Evolutionary conservation across 2,113 vertebrate genomes (phyloP).

Genomic region (Mola mola): DNA sequence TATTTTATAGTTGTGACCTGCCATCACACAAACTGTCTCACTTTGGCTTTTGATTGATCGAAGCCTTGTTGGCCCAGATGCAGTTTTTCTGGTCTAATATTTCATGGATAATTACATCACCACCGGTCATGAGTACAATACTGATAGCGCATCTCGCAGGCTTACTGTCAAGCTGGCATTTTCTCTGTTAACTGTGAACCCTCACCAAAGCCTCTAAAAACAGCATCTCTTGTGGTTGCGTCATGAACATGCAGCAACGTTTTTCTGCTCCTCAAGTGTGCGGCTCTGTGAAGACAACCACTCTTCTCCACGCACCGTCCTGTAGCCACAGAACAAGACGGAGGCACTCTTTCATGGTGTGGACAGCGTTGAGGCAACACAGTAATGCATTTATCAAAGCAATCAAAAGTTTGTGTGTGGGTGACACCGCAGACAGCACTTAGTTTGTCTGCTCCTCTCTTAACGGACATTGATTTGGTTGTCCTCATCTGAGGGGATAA

Average conservation of each 20-base stretch:
- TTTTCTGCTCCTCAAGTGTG: constrained; percentile 9
- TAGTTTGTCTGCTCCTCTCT: constrained; percentile 40
- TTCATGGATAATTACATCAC: constrained; percentile 64
- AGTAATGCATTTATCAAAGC: constrained; percentile 62
- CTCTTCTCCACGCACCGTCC: constrained; percentile 10
- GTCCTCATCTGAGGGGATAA: constrained; percentile 53
- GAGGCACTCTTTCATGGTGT: constrained; percentile 13
- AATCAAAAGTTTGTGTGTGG: constrained; percentile 55
- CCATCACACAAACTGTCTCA: constrained; percentile 13
- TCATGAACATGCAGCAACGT: constrained; percentile 45
- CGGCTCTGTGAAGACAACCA: constrained; percentile 13
- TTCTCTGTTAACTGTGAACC: constrained; percentile 48
- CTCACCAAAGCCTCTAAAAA: constrained; percentile 33
- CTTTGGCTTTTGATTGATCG: constrained; percentile 55
- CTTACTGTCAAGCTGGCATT: constrained; percentile 66
- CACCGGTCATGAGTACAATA: constrained; percentile 69
- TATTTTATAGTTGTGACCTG: not conserved
- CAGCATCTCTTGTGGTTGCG: constrained; percentile 55
- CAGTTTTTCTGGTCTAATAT: constrained; percentile 30
- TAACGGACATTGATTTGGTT: constrained; percentile 56
- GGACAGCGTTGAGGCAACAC: constrained; percentile 42
- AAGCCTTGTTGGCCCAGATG: constrained; percentile 43
- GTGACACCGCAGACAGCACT: constrained; percentile 12
- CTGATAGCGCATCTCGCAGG: constrained; percentile 58
- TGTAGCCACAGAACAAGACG: constrained; percentile 25